Evolutionary conservation across 2,888 invertebrate species (phyloP), one percentile per base, ranked within the genome.

Genomic region (Aleiodes alternator): DNA sequence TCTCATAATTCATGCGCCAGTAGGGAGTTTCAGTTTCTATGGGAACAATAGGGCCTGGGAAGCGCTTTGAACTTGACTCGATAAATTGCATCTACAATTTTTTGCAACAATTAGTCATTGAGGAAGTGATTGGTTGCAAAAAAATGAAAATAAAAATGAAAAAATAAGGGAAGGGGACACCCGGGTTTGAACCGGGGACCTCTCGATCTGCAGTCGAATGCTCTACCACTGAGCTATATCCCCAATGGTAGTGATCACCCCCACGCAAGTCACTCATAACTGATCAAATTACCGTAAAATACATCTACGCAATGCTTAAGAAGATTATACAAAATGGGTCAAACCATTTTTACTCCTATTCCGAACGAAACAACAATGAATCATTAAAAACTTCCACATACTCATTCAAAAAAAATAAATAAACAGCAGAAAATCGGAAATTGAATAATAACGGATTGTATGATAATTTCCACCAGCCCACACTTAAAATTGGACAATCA

Each of bases 201-300:
- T 93, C 93, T 93, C 93, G 93, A 93, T 93, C 93, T 93, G 93
- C 93, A 93, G 93, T 93, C 93, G 93, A 93, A 92, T 92, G 92
- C 93, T 93, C 93, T 93, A 92, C 93, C 92, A 92, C 92, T 93
- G 92, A 93, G 92, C 93, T 93, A 93, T 92, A 92, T 91, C 92
- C 92, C 92, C 92, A 82, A 31, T 51, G 64, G 43, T 55, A 11
- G 7, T 43, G 43, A 9, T 43, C 9, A 4, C 43, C 11, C 43
- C 9, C 9, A 23, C 11, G 2, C 43, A 3, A 7, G 43, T 43
- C 43, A 9, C 11, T 43, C 1, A 9, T 43, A 43, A 8, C 8
- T 43, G 9, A 9, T 9, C 9, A 3, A 9, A 43, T 43, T 9
- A 43, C 43, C 7, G 7, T 34, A 34, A 34, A 34, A 8, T 43